Evolutionary conservation across 2,797 vertebrate species (phyloP), one percentile per base, ranked within the genome.

Genomic region (Clamator glandarius): DNA sequence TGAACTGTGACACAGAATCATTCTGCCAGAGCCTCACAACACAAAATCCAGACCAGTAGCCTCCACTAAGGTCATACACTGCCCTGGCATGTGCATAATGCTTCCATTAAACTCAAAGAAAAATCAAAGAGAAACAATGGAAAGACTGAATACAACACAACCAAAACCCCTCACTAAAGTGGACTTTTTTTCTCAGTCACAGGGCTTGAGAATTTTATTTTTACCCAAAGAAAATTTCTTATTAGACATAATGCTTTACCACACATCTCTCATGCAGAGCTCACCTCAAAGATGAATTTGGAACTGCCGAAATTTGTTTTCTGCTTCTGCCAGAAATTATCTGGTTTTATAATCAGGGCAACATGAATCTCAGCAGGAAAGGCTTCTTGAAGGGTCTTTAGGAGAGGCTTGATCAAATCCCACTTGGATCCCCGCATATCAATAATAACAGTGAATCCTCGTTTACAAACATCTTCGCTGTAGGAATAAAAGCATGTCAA

Each of bases 241-340:
- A 36, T 15, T 33, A 76, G 42, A 77, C 41, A 52, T 20, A 63
- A 70, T 24, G 25, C 36, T 70, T 91, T 52, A 69, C 13, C 23
- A 26, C 36, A 26, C 9, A 54, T 17, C 58, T 67, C 15, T 52
- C 24, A 57, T 0, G 1, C 3, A 15, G 24, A 29, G 59, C 96
- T 97, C 95, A 99, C 99, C 99, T 99, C 99, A 89, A 99, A 99
- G 95, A 99, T 99, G 97, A 99, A 99, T 97, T 99, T 99, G 78
- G 99, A 99, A 91, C 99, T 99, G 96, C 99, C 99, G 5, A 99
- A 99, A 97, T 99, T 99, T 4, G 99, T 99, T 97, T 99, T 99
- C 98, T 99, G 99, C 58, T 99, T 99, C 98, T 99, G 99, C 99
- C 99, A 99, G 98, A 99, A 99, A 97, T 99, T 99, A 98, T 99